Evolutionary conservation across 2,888 invertebrate genomes (phyloP).

Genomic region (Hyposoter didymator): DNA sequence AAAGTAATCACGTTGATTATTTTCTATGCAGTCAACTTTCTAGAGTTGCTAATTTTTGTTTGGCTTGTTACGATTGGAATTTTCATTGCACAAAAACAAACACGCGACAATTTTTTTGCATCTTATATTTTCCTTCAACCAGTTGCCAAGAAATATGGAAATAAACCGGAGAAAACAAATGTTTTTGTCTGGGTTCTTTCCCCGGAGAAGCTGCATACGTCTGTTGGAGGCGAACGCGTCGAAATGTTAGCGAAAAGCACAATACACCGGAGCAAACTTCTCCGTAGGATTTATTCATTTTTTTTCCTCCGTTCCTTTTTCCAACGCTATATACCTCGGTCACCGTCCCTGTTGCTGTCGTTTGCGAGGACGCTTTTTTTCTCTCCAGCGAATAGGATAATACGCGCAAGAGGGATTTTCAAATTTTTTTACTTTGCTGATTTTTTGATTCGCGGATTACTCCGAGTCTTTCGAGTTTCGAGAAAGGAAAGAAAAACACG

Average conservation of each 20-base stretch:
- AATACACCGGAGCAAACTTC: conserved; percentile 6
- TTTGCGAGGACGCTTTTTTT: conserved; percentile 40
- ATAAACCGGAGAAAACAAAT: conserved; percentile 7
- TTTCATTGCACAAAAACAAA: neutral
- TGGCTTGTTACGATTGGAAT: neutral
- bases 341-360: conserved; percentile 21
- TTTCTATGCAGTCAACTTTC: neutral
- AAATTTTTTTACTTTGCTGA: neutral
- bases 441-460: neutral
- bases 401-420: neutral
- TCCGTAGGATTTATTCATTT: conserved; percentile 37
- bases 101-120: neutral
- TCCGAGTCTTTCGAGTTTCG: neutral
- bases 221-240: conserved; percentile 42
- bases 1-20: conserved; percentile 10
- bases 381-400: conserved; percentile 21
- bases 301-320: conserved; percentile 20
- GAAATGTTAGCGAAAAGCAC: conserved; percentile 40
- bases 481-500: neutral
- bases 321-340: neutral
- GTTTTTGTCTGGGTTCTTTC: conserved; percentile 2
- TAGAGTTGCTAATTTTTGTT: neutral
- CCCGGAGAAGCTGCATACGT: conserved; percentile 23
- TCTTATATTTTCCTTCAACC: conserved; percentile 2
- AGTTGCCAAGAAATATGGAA: neutral